These are phyloP conservation scores for Agrochola lota DNA, from an alignment of 2,888 invertebrate species.

Conservation along the genomic window DNA sequence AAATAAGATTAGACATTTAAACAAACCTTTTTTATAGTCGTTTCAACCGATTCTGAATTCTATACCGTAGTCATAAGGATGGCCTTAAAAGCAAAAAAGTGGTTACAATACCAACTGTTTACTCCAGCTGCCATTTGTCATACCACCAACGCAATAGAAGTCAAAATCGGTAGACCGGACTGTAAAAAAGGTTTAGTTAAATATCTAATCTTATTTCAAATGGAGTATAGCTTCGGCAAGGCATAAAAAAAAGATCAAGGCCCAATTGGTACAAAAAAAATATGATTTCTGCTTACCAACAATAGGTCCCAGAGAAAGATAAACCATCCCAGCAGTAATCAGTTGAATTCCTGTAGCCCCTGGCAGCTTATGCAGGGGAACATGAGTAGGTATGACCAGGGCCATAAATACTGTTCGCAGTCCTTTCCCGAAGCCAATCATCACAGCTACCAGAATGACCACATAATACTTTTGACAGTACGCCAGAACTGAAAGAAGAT, in stretches of 20 bases:
- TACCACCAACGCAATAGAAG: too few species aligned
- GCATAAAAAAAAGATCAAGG: background rate
- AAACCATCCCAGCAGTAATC: conserved; percentile 92
- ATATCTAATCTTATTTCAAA: too few species aligned
- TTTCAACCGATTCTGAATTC: too few species aligned
- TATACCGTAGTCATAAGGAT: too few species aligned
- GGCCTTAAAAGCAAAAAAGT: too few species aligned
- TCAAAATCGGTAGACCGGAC: too few species aligned
- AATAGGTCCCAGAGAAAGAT: conserved; percentile 91
- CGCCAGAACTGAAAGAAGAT: conserved; percentile 89
- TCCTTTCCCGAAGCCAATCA: conserved; percentile 93
- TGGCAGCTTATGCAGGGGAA: conserved; percentile 92
- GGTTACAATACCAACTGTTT: too few species aligned
- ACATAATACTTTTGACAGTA: conserved; percentile 90
- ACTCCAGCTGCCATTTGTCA: too few species aligned
- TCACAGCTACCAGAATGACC: conserved; percentile 90
- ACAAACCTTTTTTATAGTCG: too few species aligned
- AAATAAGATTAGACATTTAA: too few species aligned
- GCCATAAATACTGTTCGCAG: conserved; percentile 94
- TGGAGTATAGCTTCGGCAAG: background rate
- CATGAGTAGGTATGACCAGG: conserved; percentile 93
- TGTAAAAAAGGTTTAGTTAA: too few species aligned
- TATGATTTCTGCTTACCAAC: conserved; percentile 86
- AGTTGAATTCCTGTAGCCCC: conserved; percentile 93
- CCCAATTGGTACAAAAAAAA: background rate